A percentile compares a stretch with the other conserved stretches of the same genome.
phyloP scores from a whole-genome alignment of 2,797 vertebrate species.

The Platalea minor region DNA sequence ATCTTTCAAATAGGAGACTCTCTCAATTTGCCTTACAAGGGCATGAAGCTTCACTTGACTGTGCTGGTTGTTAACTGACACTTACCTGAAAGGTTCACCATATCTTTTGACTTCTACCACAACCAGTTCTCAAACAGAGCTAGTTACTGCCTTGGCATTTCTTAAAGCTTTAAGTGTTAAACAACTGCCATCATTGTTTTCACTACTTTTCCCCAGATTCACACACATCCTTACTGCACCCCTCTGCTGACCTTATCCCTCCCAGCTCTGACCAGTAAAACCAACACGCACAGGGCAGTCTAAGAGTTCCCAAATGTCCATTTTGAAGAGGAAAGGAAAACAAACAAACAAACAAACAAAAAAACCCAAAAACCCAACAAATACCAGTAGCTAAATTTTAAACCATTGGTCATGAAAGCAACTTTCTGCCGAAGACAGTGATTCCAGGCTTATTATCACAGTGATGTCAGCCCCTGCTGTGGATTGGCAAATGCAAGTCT shows the following conservation, averaged over 20 bases:
- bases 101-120: not conserved
- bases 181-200: not conserved
- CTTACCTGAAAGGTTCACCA: not conserved
- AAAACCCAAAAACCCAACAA: not conserved
- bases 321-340: not conserved
- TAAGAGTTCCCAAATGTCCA: not conserved
- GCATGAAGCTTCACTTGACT: not conserved
- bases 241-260: not conserved
- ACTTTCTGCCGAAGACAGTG: not conserved
- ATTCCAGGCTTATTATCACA: not conserved
- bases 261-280: not conserved
- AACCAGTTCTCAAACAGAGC: not conserved
- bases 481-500: not conserved
- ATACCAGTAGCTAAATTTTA: not conserved
- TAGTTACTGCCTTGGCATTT: not conserved
- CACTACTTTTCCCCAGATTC: not conserved
- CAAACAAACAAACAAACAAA: not conserved
- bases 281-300: rapidly evolving
- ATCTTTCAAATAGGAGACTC: not conserved
- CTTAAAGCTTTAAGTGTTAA: not conserved
- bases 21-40: not conserved
- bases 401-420: not conserved
- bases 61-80: not conserved
- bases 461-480: not conserved
- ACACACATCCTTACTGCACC: rapidly evolving